Evolutionary conservation across 2,797 vertebrate genomes (phyloP), one percentile per base, ranked within the genome.

Genomic region (Lutjanus campechanus): DNA sequence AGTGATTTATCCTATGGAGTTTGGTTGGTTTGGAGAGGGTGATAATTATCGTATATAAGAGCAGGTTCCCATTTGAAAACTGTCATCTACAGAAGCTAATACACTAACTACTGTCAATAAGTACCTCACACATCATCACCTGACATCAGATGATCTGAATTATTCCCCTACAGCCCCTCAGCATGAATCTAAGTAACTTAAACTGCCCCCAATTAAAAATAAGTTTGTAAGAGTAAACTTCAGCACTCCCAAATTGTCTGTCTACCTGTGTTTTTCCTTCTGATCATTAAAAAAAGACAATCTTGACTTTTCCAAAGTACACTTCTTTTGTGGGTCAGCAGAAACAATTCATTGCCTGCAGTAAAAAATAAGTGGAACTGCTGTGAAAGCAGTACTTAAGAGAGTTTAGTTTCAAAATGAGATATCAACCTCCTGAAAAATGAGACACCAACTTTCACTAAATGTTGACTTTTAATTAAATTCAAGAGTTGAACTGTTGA

Each of bases 381-480:
- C 69, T 15, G 46, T 71, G 8, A 76, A 58, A 50, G 69, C n/a
- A 67, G 13, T 13, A 7, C 5, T 58, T 11, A 43, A 11, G 13
- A 64, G 40, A 46, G 16, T 41, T 69, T 61, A 17, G 8, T 29
- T 55, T 29, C 19, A 50, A 41, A 66, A 41, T 36, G 19, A 64
- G 58, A 60, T 8, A 36, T 70, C 16, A 58, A n/a, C 4, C 20
- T 29, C 53, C 19, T 51, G 17, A 67, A 63, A 76, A 68, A 22
- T 51, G 8, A 40, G 25, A 72, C 19, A 22, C 7, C 17, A 9
- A 17, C 69, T 74, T 73, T 76, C 1, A 53, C 40, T 44, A 54
- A 65, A 53, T 25, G 65, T 69, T 73, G 36, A 41, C 29, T 76
- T 73, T 68, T 19, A 56, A 73, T 54, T n/a, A 17, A 70, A 65